Percentiles rank a stretch among this genome's conserved stretches.
phyloP scores from a whole-genome alignment of 2,797 vertebrate species.

The Thripadectes ignobilis region DNA sequence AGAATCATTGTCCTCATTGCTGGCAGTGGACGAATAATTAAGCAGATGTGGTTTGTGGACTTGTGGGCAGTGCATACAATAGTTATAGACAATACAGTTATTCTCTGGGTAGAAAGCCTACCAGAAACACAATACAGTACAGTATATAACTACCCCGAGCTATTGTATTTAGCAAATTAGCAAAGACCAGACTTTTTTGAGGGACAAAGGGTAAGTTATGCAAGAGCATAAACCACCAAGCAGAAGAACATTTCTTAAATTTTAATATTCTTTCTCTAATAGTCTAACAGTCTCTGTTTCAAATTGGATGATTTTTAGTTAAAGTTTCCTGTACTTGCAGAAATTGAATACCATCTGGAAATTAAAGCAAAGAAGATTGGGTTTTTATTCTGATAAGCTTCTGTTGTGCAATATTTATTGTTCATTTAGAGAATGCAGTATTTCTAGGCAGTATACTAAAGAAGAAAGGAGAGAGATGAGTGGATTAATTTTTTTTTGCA shows the following conservation, averaged over 20 bases:
- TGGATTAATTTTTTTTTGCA: background rate
- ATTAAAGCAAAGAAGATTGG: background rate
- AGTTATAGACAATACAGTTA: conserved; percentile 29
- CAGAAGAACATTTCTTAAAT: background rate
- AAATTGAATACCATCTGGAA: conserved; percentile 26
- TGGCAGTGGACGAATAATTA: conserved; percentile 51
- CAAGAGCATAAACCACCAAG: conserved; percentile 25
- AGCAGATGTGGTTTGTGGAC: conserved; percentile 46
- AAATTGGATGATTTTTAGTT: conserved; percentile 37
- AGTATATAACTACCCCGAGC: conserved; percentile 36
- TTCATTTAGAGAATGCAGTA: background rate
- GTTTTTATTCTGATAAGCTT: conserved; percentile 25
- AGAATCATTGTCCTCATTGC: conserved; percentile 44
- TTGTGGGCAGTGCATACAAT: conserved; percentile 39
- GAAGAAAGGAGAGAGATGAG: background rate
- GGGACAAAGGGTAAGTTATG: conserved; percentile 1
- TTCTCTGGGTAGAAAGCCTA: conserved; percentile 35
- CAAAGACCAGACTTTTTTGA: conserved; percentile 12
- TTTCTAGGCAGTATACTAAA: background rate
- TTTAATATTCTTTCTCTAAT: background rate
- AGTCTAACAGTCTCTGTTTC: conserved; percentile 1
- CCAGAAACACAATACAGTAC: conserved; percentile 47
- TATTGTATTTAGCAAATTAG: conserved; percentile 30
- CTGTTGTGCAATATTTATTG: conserved; percentile 8
- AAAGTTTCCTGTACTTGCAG: background rate